Base-by-base conservation (phyloP, 2,888 invertebrate genomes). In the Myopa tessellatipennis region DNA sequence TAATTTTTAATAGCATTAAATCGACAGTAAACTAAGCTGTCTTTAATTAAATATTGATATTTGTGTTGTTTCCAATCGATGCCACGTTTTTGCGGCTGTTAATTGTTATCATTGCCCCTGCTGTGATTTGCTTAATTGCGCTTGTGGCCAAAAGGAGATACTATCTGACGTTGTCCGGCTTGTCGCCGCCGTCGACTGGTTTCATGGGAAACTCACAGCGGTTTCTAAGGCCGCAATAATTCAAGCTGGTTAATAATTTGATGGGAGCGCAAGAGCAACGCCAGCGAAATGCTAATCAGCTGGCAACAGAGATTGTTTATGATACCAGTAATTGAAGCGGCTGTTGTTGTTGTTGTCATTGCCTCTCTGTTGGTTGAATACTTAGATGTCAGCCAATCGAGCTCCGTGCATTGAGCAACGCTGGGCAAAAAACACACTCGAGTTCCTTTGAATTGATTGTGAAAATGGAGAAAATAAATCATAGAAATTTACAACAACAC, bases 111-210 rank as follows among this genome's bases (percentile, higher is more conserved):
- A 55, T 55, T 34, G 36, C 4, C 55, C 12, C 7, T 69, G 69
- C 12, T 50, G 16, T 61, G 61, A 45, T 73, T 73, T 73, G 73
- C 61, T 73, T 60, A 73, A 73, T 73, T 73, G 52, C 26, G 26
- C 52, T 36, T 34, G 52, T 38, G 4, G 26, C n/a, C 50, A 36
- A 55, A 50, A 55, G 14, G 45, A 12, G 45, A 34, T 45, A 8
- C 45, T 26, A 26, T 26, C 26, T 26, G 16, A n/a, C 14, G 16
- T 34, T 8, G 38, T 36, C 55, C n/a, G 34, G n/a, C 40, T 72
- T 40, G 38, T 16, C 18, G 18, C 26, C 36, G 58, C 16, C 55
- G 55, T 55, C 40, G 52, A 60, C 38, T 61, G 60, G 18, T 72
- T 72, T 72, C 36, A 34, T 73, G 61, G 63, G 73, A 73, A 58